These are phyloP conservation scores for Eptatretus burgeri DNA, from an alignment of 2,113 vertebrate species.

Conservation along the genomic window DNA sequence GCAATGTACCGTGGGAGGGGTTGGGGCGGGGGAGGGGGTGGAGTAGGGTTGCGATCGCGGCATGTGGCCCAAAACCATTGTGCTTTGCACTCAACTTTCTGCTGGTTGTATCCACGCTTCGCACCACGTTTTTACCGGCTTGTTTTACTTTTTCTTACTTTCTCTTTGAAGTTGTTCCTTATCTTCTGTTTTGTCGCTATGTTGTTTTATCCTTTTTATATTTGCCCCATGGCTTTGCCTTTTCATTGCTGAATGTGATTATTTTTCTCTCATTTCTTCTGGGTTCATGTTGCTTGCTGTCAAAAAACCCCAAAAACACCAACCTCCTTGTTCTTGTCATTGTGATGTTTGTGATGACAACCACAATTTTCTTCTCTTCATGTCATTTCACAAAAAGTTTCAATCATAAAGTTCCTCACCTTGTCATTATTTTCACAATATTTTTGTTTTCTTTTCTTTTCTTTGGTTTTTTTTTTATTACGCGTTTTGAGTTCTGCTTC, in stretches of 20 bases:
- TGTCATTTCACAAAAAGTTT: slow-evolving; percentile 6
- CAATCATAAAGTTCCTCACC: background rate
- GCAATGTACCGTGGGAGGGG: too few species aligned
- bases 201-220: background rate
- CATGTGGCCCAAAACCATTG: slow-evolving; percentile 7
- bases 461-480: slow-evolving; percentile 1
- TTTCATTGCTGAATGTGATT: background rate
- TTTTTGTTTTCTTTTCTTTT: slow-evolving; percentile 6
- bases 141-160: background rate
- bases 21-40: slow-evolving; percentile 9
- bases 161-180: background rate
- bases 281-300: slow-evolving; percentile 15
- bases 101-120: background rate
- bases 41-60: slow-evolving; percentile 12
- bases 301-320: slow-evolving; percentile 3
- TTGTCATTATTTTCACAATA: too few species aligned
- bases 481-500: slow-evolving; percentile 26
- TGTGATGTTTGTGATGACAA: background rate
- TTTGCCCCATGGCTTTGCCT: background rate
- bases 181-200: too few species aligned
- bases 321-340: slow-evolving; percentile 13
- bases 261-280: slow-evolving; percentile 12
- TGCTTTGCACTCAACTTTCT: slow-evolving; percentile 6
- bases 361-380: background rate
- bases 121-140: slow-evolving; percentile 2